Evolutionary conservation across 2,888 invertebrate genomes (phyloP).

Genomic region (Alcis repandata): DNA sequence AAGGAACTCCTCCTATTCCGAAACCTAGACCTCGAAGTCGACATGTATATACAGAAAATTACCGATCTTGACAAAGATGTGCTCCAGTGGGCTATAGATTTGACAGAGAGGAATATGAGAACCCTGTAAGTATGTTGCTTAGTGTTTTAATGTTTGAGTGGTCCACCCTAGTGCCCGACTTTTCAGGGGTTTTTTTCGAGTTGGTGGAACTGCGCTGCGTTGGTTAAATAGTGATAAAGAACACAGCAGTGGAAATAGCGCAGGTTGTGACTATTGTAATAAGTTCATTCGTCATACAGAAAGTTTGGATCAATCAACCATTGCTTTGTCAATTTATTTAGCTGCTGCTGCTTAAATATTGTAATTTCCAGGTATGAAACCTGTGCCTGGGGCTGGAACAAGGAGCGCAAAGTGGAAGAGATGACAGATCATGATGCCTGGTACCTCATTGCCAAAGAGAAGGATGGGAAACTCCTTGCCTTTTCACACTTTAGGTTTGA

Average conservation of each 20-base stretch:
- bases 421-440: constrained; percentile 91
- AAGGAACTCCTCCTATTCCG: constrained; percentile 88
- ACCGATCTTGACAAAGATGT: constrained; percentile 85
- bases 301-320: no score
- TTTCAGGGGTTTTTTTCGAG: no score
- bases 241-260: no score
- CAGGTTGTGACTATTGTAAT: no score
- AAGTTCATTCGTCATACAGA: no score
- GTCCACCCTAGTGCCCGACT: no score
- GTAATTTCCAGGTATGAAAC: constrained; percentile 86
- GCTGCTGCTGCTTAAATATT: not conserved
- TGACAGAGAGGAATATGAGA: constrained; percentile 93
- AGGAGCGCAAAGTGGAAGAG: constrained; percentile 90
- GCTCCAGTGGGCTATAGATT: constrained; percentile 90
- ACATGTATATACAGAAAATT: constrained; percentile 87
- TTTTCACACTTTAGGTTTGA: constrained; percentile 95
- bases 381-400: constrained; percentile 94
- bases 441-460: constrained; percentile 89
- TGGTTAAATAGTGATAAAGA: no score
- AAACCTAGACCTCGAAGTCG: constrained; percentile 87
- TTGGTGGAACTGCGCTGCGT: no score
- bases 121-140: constrained; percentile 84
- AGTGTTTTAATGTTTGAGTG: not conserved
- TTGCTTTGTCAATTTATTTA: not conserved
- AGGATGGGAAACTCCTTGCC: constrained; percentile 86